These are phyloP conservation scores for Gerris lacustris DNA, from an alignment of 2,888 invertebrate species.

Conservation along the genomic window DNA sequence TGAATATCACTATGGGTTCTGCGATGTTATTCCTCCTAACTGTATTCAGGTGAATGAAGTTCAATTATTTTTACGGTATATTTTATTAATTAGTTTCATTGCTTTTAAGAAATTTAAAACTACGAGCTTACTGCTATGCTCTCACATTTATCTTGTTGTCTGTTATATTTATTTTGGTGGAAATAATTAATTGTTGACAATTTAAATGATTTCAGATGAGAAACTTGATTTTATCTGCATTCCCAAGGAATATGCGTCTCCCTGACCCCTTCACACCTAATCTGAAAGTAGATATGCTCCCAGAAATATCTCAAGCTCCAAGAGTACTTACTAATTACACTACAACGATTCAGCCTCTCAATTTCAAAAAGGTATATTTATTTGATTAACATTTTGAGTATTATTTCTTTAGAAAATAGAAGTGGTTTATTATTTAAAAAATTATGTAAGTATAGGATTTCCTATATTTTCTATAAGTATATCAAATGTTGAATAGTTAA, in stretches of 20 bases:
- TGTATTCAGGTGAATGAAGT: slow-evolving; percentile 58
- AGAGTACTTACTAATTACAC: slow-evolving; percentile 80
- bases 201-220: slow-evolving; percentile 56
- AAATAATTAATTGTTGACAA: too few species aligned
- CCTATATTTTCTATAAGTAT: neutral
- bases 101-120: too few species aligned
- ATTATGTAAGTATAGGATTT: neutral
- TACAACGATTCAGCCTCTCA: slow-evolving; percentile 69
- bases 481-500: too few species aligned
- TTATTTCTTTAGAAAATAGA: too few species aligned
- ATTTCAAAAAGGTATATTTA: slow-evolving; percentile 61
- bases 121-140: too few species aligned
- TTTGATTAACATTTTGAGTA: too few species aligned
- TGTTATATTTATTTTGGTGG: too few species aligned
- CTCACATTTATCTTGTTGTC: too few species aligned
- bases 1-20: slow-evolving; percentile 97
- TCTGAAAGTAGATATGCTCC: slow-evolving; percentile 80
- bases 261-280: slow-evolving; percentile 99
- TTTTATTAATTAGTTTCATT: too few species aligned
- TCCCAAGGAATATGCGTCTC: slow-evolving; percentile 92
- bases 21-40: slow-evolving; percentile 97
- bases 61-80: too few species aligned
- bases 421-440: too few species aligned
- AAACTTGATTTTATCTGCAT: slow-evolving; percentile 93
- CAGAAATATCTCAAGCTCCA: slow-evolving; percentile 78